These are phyloP conservation scores for Strix aluco DNA, from an alignment of 2,113 vertebrate species.

Conservation along the genomic window DNA sequence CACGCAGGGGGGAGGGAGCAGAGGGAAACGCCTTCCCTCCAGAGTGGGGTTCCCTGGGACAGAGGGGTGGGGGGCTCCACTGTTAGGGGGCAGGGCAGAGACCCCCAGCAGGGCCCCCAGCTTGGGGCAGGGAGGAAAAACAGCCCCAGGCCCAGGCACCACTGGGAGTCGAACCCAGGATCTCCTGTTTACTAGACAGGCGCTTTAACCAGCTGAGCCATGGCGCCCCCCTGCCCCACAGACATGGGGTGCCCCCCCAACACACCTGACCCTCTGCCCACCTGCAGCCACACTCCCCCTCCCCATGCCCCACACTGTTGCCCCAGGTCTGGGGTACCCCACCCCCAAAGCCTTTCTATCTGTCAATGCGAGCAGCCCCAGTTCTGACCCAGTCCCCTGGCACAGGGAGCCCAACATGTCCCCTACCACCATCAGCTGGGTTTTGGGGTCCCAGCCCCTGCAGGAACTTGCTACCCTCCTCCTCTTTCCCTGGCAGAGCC, in stretches of 20 bases:
- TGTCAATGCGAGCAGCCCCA: neutral
- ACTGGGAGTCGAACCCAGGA: slow-evolving; percentile 89
- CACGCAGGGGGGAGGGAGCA: neutral
- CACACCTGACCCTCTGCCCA: neutral
- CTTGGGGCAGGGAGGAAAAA: neutral
- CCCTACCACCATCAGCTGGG: no score
- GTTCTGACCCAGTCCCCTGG: neutral
- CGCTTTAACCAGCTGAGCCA: slow-evolving; percentile 87
- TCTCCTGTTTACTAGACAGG: slow-evolving; percentile 91
- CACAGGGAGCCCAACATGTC: neutral
- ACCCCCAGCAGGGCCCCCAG: neutral
- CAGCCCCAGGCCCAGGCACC: slow-evolving; percentile 65
- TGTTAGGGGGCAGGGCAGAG: neutral
- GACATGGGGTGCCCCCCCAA: rapidly evolving
- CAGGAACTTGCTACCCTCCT: rapidly evolving
- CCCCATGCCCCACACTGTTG: rapidly evolving
- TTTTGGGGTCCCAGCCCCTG: neutral
- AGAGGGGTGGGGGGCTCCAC: rapidly evolving
- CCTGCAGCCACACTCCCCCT: no score
- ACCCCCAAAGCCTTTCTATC: no score
- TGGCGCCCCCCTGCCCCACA: neutral
- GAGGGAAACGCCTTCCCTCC: neutral
- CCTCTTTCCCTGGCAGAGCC: no score
- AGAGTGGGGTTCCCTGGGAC: rapidly evolving
- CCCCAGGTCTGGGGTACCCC: neutral